Conservation (phyloP, 2,888 invertebrate genomes). For the Chorisops tibialis region DNA sequence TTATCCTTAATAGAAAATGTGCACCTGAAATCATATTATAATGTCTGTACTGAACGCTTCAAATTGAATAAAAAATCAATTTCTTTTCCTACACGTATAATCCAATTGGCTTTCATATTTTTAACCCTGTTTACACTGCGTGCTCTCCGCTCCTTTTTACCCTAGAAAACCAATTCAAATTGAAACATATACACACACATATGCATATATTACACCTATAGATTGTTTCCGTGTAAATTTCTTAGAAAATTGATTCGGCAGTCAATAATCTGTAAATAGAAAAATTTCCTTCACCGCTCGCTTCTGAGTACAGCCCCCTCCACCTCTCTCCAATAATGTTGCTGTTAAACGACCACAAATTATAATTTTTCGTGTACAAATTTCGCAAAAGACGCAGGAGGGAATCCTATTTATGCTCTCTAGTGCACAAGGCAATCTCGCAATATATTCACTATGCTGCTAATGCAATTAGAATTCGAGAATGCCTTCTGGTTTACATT, state of each 20-base stretch:
- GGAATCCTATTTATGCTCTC: neutral
- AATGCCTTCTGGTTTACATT: conserved; percentile 12
- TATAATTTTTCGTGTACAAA: conserved; percentile 7
- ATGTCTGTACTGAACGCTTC: conserved; percentile 37
- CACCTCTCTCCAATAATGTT: neutral
- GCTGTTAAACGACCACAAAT: conserved; percentile 8
- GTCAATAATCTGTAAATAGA: neutral
- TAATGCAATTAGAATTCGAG: conserved; percentile 15
- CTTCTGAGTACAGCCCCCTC: neutral
- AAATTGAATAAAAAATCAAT: conserved; percentile 51
- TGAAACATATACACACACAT: neutral
- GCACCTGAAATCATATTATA: conserved; percentile 7
- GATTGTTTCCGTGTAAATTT: neutral
- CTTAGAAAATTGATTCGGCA: neutral
- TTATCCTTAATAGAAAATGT: conserved; percentile 2
- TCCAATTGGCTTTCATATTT: conserved; percentile 38
- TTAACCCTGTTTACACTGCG: conserved; percentile 15
- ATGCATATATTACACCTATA: neutral
- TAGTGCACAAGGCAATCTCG: neutral
- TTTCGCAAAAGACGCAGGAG: neutral
- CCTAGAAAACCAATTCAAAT: neutral
- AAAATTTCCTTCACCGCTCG: neutral
- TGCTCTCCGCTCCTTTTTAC: neutral
- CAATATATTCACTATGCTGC: neutral
- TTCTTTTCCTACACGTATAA: conserved; percentile 47